Evolutionary conservation across 2,113 vertebrate genomes (phyloP).

Genomic region (Salvelinus namaycush): DNA sequence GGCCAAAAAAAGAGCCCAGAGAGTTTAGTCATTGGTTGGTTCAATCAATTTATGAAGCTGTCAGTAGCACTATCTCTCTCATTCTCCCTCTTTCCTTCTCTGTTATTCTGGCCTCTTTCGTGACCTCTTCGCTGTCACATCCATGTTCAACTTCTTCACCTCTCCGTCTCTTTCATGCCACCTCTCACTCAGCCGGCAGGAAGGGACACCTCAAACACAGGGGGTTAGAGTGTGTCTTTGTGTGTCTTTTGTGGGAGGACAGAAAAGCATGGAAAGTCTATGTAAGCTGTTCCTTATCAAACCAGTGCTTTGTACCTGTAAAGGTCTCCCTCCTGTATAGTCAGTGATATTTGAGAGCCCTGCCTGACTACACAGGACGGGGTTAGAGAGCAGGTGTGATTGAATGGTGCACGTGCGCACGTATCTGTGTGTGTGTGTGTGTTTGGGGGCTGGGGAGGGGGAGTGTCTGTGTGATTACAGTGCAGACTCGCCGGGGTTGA

Average conservation of each 20-base stretch:
- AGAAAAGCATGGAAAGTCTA: slow-evolving; percentile 46
- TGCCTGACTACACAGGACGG: slow-evolving; percentile 36
- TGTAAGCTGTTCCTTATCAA: slow-evolving; percentile 54
- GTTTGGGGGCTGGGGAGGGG: slow-evolving; percentile 16
- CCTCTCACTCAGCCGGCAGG: slow-evolving; percentile 19
- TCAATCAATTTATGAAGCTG: too few relatives aligned
- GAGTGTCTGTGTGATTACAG: not conserved
- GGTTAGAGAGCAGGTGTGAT: slow-evolving; percentile 46
- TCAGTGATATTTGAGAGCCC: slow-evolving; percentile 67
- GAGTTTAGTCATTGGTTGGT: too few relatives aligned
- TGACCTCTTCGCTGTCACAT: slow-evolving; percentile 8
- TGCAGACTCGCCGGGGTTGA: not conserved
- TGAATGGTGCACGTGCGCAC: slow-evolving; percentile 9
- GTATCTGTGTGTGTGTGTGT: slow-evolving; percentile 7
- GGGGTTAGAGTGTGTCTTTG: slow-evolving; percentile 30
- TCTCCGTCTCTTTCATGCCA: slow-evolving; percentile 5
- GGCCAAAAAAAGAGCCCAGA: too few relatives aligned
- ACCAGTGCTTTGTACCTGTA: slow-evolving; percentile 60
- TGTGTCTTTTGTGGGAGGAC: slow-evolving; percentile 48
- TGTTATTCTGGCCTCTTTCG: not conserved
- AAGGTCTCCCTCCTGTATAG: slow-evolving; percentile 65
- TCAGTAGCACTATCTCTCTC: not conserved
- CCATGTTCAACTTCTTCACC: not conserved
- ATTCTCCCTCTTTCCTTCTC: slow-evolving; percentile 6
- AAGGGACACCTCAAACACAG: slow-evolving; percentile 30